These are phyloP conservation scores for Pachydiplax longipennis DNA, from an alignment of 2,888 invertebrate genomes.

Conservation along the genomic window DNA sequence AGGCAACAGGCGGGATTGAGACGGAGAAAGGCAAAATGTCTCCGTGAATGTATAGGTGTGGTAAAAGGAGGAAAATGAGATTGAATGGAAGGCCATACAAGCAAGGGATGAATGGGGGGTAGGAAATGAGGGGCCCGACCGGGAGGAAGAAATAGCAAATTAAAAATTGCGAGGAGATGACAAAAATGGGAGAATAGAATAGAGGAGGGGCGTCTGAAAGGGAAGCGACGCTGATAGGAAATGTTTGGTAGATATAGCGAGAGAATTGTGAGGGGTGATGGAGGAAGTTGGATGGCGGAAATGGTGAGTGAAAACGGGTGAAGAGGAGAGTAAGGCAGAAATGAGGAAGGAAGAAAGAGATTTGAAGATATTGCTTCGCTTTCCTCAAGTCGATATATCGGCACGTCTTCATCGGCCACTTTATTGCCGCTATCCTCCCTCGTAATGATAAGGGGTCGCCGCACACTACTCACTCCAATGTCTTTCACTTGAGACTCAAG, in stretches of 20 bases:
- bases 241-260: too few relatives aligned
- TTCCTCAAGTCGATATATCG: background rate
- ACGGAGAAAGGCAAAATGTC: background rate
- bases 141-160: background rate
- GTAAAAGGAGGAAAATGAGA: background rate
- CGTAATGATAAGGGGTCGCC: background rate
- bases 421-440: background rate
- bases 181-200: too few relatives aligned
- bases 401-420: background rate
- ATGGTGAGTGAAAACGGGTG: background rate
- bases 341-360: background rate
- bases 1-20: background rate
- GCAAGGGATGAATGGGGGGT: background rate
- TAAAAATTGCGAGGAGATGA: too few relatives aligned
- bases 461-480: background rate
- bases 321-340: background rate
- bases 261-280: background rate
- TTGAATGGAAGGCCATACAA: background rate
- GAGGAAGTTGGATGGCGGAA: background rate
- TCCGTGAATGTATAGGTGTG: too few relatives aligned
- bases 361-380: background rate
- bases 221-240: too few relatives aligned
- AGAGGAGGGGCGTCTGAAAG: too few relatives aligned
- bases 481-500: background rate
- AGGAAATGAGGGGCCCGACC: background rate